Evolutionary conservation across 35 echinoderm and acorn worm genomes (phyloP).

Genomic region (Ophiothrix spiculata): DNA sequence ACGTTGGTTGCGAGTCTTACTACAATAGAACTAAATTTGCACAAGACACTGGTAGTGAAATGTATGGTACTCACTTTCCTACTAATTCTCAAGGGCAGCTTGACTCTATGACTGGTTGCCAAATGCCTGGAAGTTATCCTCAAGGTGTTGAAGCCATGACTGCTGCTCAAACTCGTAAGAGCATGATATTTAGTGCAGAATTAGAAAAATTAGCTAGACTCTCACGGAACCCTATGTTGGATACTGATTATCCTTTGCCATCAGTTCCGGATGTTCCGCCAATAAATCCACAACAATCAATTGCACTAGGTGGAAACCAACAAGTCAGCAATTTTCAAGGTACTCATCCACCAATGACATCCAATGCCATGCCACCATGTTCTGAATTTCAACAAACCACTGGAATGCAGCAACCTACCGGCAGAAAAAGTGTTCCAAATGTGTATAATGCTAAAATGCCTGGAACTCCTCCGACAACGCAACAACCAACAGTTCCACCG

Average conservation of each 20-base stretch:
- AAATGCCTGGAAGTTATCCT: constrained; percentile 27
- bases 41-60: constrained; percentile 15
- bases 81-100: constrained; percentile 8
- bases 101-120: not conserved
- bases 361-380: not conserved
- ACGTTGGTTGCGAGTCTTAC: not conserved
- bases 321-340: constrained; percentile 5
- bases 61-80: constrained; percentile 17
- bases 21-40: constrained; percentile 38
- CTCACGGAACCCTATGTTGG: constrained; percentile 60
- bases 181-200: constrained; percentile 85
- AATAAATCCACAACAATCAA: not conserved
- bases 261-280: not conserved
- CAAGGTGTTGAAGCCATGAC: not conserved
- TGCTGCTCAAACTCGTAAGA: not conserved
- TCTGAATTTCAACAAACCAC: too few species aligned
- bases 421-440: not conserved
- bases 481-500: not conserved
- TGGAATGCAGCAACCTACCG: not conserved
- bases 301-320: not conserved
- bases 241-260: constrained; percentile 34
- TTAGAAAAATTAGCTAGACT: constrained; percentile 94
- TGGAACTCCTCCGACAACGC: not conserved
- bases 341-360: not conserved
- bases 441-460: not conserved